Evolutionary conservation across 2,888 invertebrate genomes (phyloP).

Genomic region (Heliconius ismenius): DNA sequence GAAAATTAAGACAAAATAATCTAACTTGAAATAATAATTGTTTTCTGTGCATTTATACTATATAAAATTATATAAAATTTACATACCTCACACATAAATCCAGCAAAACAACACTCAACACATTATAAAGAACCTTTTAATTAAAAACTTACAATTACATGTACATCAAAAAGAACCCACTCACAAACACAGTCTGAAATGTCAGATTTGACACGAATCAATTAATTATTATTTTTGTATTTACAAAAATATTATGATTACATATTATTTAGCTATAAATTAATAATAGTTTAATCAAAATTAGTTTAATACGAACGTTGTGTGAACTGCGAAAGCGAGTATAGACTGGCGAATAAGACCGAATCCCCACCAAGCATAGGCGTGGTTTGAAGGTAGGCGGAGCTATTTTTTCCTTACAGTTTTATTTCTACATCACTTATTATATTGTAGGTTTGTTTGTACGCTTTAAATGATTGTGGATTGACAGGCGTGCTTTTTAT

Average conservation of each 20-base stretch:
- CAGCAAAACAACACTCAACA: slow-evolving; percentile 31
- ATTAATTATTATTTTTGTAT: neutral
- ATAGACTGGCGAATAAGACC: slow-evolving; percentile 68
- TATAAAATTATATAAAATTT: neutral
- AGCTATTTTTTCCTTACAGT: slow-evolving; percentile 61
- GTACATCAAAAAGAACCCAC: slow-evolving; percentile 24
- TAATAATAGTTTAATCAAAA: slow-evolving; percentile 42
- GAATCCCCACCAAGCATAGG: slow-evolving; percentile 59
- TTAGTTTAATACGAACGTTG: slow-evolving; percentile 46
- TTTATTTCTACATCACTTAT: slow-evolving; percentile 69
- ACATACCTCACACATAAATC: slow-evolving; percentile 27
- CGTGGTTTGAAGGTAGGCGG: slow-evolving; percentile 64
- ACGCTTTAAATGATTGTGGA: slow-evolving; percentile 66
- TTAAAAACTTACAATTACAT: neutral
- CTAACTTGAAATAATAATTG: neutral
- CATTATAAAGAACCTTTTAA: slow-evolving; percentile 29
- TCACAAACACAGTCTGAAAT: slow-evolving; percentile 31
- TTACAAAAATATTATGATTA: neutral
- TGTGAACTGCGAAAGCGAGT: slow-evolving; percentile 65
- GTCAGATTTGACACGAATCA: slow-evolving; percentile 32
- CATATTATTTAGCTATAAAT: slow-evolving; percentile 36
- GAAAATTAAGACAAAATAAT: neutral
- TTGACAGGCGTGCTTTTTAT: slow-evolving; percentile 43
- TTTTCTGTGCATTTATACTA: neutral
- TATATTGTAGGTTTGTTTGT: slow-evolving; percentile 74